These are phyloP conservation scores for Dryomyza anilis DNA, from an alignment of 2,888 invertebrate genomes.

Conservation along the genomic window DNA sequence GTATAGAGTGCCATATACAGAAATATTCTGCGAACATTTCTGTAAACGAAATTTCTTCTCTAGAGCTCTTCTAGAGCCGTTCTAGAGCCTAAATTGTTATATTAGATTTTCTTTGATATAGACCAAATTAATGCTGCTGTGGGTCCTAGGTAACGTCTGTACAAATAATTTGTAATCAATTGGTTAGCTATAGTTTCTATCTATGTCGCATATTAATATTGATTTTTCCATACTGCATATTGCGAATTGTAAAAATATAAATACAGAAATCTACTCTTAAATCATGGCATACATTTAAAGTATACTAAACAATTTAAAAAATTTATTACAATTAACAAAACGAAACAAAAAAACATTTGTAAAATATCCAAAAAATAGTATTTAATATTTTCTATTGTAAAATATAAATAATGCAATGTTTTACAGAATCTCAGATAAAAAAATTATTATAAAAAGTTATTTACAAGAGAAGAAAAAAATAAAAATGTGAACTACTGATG, in stretches of 20 bases:
- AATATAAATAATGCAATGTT: slow-evolving; percentile 25
- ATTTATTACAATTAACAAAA: too few relatives aligned
- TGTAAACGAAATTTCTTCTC: too few relatives aligned
- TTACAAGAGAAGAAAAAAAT: slow-evolving; percentile 8
- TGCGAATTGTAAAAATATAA: slow-evolving; percentile 1
- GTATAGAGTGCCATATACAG: too few relatives aligned
- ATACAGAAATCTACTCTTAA: not conserved
- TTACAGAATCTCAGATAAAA: slow-evolving; percentile 15
- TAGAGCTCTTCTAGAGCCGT: too few relatives aligned
- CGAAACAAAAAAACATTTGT: too few relatives aligned
- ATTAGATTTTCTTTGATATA: too few relatives aligned
- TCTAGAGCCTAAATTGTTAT: too few relatives aligned
- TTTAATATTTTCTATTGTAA: slow-evolving; percentile 18
- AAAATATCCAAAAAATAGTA: slow-evolving; percentile 15
- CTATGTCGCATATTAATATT: not conserved
- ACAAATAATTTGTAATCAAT: too few relatives aligned
- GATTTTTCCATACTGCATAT: not conserved
- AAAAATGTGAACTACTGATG: slow-evolving; percentile 25
- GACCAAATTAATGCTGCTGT: too few relatives aligned
- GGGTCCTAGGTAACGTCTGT: too few relatives aligned
- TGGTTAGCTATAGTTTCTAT: not conserved
- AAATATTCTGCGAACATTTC: too few relatives aligned
- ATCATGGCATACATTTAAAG: slow-evolving; percentile 34
- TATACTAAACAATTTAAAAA: slow-evolving; percentile 27
- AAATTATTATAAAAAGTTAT: slow-evolving; percentile 28